Conservation (phyloP, 2,113 vertebrate species). For the Ploceus nigricollis region DNA sequence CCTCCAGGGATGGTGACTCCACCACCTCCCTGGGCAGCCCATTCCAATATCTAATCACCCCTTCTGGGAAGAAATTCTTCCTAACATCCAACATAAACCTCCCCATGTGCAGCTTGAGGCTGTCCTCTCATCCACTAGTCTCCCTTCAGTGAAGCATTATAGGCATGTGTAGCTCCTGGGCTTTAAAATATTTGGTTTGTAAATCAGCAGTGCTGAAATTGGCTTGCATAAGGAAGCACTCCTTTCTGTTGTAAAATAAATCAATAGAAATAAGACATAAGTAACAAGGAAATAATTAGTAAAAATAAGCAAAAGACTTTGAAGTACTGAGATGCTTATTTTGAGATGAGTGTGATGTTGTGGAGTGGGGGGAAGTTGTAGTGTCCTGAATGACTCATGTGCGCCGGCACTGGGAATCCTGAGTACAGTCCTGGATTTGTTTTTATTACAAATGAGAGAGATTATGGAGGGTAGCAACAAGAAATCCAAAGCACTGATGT, state of each 20-base stretch:
- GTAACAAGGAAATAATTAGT: background rate
- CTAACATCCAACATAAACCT: background rate
- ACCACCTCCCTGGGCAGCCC: background rate
- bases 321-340: background rate
- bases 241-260: background rate
- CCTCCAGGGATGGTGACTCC: background rate
- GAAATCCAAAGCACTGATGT: background rate
- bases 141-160: background rate
- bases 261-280: background rate
- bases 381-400: background rate
- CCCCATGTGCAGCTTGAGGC: background rate
- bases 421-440: background rate
- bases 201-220: background rate
- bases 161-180: accelerated
- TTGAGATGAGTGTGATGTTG: background rate
- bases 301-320: background rate
- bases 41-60: background rate
- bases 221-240: accelerated
- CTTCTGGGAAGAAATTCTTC: background rate
- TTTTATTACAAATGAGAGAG: background rate
- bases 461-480: background rate
- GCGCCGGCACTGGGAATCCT: background rate
- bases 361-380: background rate
- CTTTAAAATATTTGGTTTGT: background rate
- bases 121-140: background rate